These are phyloP conservation scores for Stratiomys singularior DNA, from an alignment of 2,888 invertebrate genomes.

Conservation along the genomic window DNA sequence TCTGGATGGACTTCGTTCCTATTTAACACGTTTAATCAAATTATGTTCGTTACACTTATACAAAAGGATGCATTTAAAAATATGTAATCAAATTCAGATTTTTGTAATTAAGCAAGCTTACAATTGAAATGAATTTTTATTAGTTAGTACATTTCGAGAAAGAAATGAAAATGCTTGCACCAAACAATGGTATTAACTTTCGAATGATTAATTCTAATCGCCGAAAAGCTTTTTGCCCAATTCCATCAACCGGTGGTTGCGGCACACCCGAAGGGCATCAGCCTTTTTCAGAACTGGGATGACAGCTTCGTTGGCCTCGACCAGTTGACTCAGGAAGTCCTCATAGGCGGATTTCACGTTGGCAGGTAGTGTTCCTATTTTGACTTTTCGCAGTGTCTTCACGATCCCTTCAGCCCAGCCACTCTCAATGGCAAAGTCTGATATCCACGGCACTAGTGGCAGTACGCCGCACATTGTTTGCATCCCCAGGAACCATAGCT, in stretches of 20 bases:
- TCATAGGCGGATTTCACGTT: slow-evolving; percentile 91
- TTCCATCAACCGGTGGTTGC: slow-evolving; percentile 90
- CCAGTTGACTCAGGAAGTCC: slow-evolving; percentile 86
- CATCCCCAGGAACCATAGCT: slow-evolving; percentile 94
- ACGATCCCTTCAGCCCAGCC: slow-evolving; percentile 94
- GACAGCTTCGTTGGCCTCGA: slow-evolving; percentile 81
- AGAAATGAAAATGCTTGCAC: neutral
- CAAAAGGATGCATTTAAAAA: slow-evolving; percentile 22
- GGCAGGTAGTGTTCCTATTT: slow-evolving; percentile 81
- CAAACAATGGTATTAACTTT: neutral
- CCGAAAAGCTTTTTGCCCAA: slow-evolving; percentile 88
- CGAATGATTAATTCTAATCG: slow-evolving; percentile 69
- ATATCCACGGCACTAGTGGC: slow-evolving; percentile 86
- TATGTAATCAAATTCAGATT: slow-evolving; percentile 13
- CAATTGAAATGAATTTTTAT: neutral
- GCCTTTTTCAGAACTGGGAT: slow-evolving; percentile 81
- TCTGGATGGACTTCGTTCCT: neutral
- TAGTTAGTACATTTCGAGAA: slow-evolving; percentile 5
- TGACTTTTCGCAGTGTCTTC: slow-evolving; percentile 82
- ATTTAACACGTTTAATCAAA: slow-evolving; percentile 28
- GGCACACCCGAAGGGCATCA: slow-evolving; percentile 83
- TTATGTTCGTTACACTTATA: slow-evolving; percentile 19
- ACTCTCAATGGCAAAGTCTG: slow-evolving; percentile 90
- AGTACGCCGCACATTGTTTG: slow-evolving; percentile 88
- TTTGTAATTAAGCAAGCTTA: slow-evolving; percentile 10